phyloP scores from a whole-genome alignment of 2,113 vertebrate genomes.

The Tragelaphus buxtoni region DNA sequence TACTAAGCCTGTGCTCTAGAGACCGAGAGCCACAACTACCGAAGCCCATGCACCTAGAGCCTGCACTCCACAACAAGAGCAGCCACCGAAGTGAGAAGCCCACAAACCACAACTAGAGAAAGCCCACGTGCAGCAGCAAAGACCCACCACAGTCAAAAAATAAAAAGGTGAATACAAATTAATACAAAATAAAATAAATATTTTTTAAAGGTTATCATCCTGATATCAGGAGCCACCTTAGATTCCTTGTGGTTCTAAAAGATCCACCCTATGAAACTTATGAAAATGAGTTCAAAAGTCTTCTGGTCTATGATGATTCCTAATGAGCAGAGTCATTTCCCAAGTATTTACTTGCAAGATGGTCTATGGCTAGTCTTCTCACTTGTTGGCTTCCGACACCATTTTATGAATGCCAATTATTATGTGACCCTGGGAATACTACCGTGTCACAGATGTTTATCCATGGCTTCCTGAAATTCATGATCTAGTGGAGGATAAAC shows the following conservation, averaged over 20 bases:
- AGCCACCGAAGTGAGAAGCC: not conserved
- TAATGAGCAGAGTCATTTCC: not conserved
- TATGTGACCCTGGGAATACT: not conserved
- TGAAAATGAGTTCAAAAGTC: not conserved
- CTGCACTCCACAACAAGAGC: not conserved
- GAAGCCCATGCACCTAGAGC: not conserved
- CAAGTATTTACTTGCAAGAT: not conserved
- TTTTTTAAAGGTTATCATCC: not conserved
- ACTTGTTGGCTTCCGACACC: not conserved
- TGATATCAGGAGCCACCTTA: not conserved
- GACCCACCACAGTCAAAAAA: not conserved
- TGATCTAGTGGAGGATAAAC: not conserved
- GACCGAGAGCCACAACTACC: not conserved
- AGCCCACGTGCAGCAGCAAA: not conserved
- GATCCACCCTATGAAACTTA: not conserved
- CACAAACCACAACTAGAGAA: not conserved
- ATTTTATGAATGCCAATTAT: not conserved
- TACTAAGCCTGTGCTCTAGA: not conserved
- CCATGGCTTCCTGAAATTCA: not conserved
- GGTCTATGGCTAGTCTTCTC: not conserved
- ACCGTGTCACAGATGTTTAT: accelerated
- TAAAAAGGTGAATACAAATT: too few relatives aligned
- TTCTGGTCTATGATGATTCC: not conserved
- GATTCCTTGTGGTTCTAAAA: not conserved
- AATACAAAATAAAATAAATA: not conserved